A percentile compares a stretch with the other conserved stretches of the same genome.
Conservation (phyloP, 2,888 invertebrate species). For the Nephrotoma flavescens region DNA sequence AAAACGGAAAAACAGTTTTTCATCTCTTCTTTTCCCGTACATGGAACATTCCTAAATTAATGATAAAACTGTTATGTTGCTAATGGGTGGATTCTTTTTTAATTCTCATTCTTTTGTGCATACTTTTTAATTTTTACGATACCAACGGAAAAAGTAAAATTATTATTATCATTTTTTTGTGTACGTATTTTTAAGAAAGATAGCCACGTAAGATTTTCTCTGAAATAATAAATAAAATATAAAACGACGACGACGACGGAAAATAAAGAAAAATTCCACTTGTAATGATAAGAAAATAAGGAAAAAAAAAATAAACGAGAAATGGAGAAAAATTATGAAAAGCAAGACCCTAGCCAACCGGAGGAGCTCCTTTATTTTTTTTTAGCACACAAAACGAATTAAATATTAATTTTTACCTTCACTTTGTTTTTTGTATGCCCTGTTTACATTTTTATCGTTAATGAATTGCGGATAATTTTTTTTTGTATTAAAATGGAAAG, state of each 20-base stretch:
- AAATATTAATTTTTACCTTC: not conserved
- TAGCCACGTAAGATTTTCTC: not conserved
- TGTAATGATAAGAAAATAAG: not conserved
- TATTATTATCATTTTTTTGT: not conserved
- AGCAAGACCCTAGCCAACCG: not conserved
- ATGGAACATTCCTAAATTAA: not conserved
- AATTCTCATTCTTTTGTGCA: not conserved
- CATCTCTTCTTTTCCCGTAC: not conserved
- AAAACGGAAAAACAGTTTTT: not conserved
- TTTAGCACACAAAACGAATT: not conserved
- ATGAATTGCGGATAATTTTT: slow-evolving; percentile 2
- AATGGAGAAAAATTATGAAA: not conserved
- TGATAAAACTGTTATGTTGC: not conserved
- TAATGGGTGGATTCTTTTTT: not conserved
- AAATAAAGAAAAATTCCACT: not conserved
- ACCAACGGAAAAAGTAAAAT: not conserved
- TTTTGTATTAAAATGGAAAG: not conserved
- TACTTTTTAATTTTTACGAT: not conserved
- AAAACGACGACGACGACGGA: not conserved
- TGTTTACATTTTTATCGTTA: slow-evolving; percentile 3
- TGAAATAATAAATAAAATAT: not conserved
- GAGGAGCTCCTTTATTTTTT: not conserved
- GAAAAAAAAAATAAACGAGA: not conserved
- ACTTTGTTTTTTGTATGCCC: not conserved
- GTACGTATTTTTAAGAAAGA: not conserved